phyloP scores from a whole-genome alignment of 2,113 vertebrate species.

The Heptranchias perlo region DNA sequence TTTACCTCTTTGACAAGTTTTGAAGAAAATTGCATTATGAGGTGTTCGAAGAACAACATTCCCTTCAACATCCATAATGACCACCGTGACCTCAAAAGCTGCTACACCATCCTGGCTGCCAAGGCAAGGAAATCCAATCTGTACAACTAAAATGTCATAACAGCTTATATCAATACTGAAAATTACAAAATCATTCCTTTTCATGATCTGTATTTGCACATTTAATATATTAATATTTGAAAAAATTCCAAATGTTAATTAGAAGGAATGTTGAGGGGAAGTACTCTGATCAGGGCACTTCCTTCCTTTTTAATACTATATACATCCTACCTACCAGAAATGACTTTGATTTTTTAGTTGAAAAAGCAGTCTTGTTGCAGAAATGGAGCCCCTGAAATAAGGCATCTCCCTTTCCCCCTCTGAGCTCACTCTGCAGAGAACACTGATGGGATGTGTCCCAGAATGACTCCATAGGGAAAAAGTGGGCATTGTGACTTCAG shows the following conservation, averaged over 20 bases:
- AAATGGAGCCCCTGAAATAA: background rate
- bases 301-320: background rate
- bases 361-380: background rate
- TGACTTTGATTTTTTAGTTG: background rate
- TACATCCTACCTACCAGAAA: background rate
- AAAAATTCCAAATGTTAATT: background rate
- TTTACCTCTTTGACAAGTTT: constrained; percentile 84
- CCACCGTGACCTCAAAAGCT: constrained; percentile 78
- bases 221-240: background rate
- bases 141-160: constrained; percentile 62
- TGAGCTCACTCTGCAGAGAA: background rate
- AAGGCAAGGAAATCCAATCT: constrained; percentile 80
- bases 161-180: constrained; percentile 28
- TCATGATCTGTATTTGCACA: background rate
- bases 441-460: background rate
- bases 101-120: constrained; percentile 80
- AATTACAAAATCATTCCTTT: background rate
- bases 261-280: background rate
- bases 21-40: constrained; percentile 85
- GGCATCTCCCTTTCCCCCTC: background rate
- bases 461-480: background rate
- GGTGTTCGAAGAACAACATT: constrained; percentile 75
- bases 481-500: background rate
- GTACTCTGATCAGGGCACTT: background rate
- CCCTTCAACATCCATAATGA: constrained; percentile 79